Base-by-base conservation (phyloP, 2,113 vertebrate genomes). In the Pseudorectes ferrugineus region DNA sequence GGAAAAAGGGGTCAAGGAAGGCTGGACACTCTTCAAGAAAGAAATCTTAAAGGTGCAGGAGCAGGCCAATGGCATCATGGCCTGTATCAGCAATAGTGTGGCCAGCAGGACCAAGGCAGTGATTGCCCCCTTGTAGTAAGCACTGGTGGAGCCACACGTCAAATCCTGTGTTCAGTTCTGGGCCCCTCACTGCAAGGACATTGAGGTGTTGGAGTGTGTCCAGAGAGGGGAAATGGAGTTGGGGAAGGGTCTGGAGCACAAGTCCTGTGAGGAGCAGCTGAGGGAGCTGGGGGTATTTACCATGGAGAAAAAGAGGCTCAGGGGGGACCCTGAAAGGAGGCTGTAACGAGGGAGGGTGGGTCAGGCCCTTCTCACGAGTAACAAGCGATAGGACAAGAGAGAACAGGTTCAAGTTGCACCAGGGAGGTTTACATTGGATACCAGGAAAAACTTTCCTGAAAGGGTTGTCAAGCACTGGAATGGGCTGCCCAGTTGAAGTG, bases 311-410 rank as follows among this genome's bases (percentile, higher is more conserved):
- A 79, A 12, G 18, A 57, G n/a, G 18, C 8, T 58, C 3, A 13
- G 12, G 8, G 5, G 15, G 21, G 7, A 25, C 15, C 43, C 43
- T 51, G 51, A 28, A 15, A 33, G 36, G 28, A 65, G 22, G 19
- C 28, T 36, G 31, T 19, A 49, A 14, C 2, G 3, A 11, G 7
- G 42, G 3, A 15, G 7, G n/a, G n/a, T n/a, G 3, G 8, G 3
- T 57, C 25, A 11, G 26, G 28, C 6, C 36, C 33, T 36, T 57
- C 67, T 46, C 14, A 48, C 59, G 61, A n/a, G 45, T n/a, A 29
- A 38, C 13, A 29, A 49, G 20, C 1, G 10, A 9, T 6, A 61
- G n/a, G 25, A 63, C 26, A 52, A 42, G 55, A 48, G 13, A 29
- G 28, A 87, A 19, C 12, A 48, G 25, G 33, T n/a, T 45, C 35